Evolutionary conservation across 2,888 invertebrate genomes (phyloP), one percentile per base, ranked within the genome.

Genomic region (Pseudolycoriella hygida): DNA sequence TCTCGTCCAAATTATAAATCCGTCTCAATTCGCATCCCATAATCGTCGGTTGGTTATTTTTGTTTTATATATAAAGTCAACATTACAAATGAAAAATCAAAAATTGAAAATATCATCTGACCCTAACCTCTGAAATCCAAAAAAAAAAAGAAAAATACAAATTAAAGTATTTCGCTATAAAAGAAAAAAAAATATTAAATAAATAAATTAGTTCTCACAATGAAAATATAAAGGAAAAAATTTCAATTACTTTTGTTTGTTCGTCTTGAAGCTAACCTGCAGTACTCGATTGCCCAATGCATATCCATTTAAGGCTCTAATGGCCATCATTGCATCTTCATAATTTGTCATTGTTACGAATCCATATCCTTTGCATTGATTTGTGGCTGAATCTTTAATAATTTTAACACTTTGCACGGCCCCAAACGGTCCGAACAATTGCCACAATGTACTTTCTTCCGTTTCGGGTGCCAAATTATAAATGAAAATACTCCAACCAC

Each of bases 321-420:
- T 94, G 53, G 96, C 94, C 61, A 90, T 86, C 48, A 92, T 80
- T 44, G 94, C 92, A 67, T 96, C 94, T 60, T 94, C 93, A 65
- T 96, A 94, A 68, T 93, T 92, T 60, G 92, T 92, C 94, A 96
- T 96, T 50, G 93, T 94, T 53, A 96, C 93, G 66, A 94, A 94
- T 53, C 93, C 96, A 65, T 93, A 96, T 50, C 96, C 96, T 73
- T 94, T 94, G 74, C 94, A 94, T 69, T 94, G 94, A 72, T 90
- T 90, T 56, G 92, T 90, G 57, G 87, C 80, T 56, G 86, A 80
- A 74, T 94, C 93, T 65, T 92, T 82, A 61, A 93, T 89, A 58
- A 94, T 92, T 74, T 94, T 94, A 54, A 96, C 94, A 68, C 86
- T 88, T 71, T 94, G 89, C 49, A 65, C 65, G 44, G 65, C 64